phyloP scores from a whole-genome alignment of 1,140 invertebrate species.

The Drosophila novamexicana region DNA sequence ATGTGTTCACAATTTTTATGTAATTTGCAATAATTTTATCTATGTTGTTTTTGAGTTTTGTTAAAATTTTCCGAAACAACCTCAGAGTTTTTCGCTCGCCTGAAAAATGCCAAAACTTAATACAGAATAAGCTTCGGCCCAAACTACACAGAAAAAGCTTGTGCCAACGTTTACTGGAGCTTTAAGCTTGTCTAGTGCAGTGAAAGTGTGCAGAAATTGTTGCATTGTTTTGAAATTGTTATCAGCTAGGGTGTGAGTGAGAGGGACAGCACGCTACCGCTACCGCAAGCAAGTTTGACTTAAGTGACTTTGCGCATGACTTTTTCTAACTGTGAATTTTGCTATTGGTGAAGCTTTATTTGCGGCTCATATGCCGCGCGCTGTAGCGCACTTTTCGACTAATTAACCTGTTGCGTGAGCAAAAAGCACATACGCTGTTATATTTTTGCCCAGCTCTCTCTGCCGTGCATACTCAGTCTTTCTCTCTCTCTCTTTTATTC shows the following conservation, averaged over 20 bases:
- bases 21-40: background rate
- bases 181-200: constrained; percentile 59
- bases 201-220: constrained; percentile 77
- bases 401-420: constrained; percentile 76
- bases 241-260: constrained; percentile 17
- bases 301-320: constrained; percentile 56
- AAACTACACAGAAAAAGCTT: constrained; percentile 45
- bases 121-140: constrained; percentile 60
- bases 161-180: constrained; percentile 33
- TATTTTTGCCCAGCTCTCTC: background rate
- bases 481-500: constrained; percentile 7
- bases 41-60: background rate
- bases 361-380: constrained; percentile 7
- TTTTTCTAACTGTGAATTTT: constrained; percentile 13
- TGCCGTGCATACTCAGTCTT: background rate
- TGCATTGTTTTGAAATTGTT: constrained; percentile 65
- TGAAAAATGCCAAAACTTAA: constrained; percentile 73
- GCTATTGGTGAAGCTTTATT: constrained; percentile 33
- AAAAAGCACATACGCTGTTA: constrained; percentile 5
- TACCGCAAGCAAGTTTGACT: background rate
- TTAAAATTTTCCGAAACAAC: constrained; percentile 24
- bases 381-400: constrained; percentile 39
- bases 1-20: constrained; percentile 7
- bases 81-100: constrained; percentile 58
- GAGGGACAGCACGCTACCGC: background rate